These are phyloP conservation scores for Cheilosia soror DNA, from an alignment of 2,888 invertebrate genomes.

Conservation along the genomic window DNA sequence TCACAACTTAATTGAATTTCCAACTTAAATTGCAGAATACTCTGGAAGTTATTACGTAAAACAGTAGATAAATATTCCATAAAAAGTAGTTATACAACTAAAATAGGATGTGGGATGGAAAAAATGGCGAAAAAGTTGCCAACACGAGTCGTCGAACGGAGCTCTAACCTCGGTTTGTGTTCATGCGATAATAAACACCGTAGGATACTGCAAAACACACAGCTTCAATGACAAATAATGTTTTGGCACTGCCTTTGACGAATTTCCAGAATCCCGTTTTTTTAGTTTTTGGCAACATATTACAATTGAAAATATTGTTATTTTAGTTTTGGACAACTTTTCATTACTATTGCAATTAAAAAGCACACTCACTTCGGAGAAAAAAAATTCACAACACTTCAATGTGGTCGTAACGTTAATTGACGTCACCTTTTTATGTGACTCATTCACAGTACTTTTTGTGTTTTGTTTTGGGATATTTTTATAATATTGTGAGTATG, in stretches of 20 bases:
- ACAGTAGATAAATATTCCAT: not conserved
- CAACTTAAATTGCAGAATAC: conserved; percentile 8
- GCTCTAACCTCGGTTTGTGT: conserved; percentile 88
- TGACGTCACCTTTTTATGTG: conserved; percentile 53
- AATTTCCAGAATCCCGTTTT: conserved; percentile 85
- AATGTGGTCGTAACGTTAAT: not conserved
- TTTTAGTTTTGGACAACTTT: not conserved
- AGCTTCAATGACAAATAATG: conserved; percentile 86
- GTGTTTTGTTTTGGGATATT: conserved; percentile 47
- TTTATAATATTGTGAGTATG: not conserved
- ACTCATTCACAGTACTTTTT: conserved; percentile 65
- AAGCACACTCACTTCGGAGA: conserved; percentile 4
- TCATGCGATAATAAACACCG: conserved; percentile 88
- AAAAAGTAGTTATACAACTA: conserved; percentile 8
- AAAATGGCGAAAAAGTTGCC: not conserved
- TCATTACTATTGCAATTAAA: conserved; percentile 30
- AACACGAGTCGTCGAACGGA: not conserved
- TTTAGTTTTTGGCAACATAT: conserved; percentile 88
- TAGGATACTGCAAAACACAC: conserved; percentile 86
- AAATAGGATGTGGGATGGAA: conserved; percentile 6
- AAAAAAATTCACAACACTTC: conserved; percentile 9
- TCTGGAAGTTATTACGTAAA: conserved; percentile 42
- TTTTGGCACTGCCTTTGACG: conserved; percentile 85
- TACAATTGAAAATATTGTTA: conserved; percentile 1
- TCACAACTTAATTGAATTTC: conserved; percentile 11